phyloP scores from a whole-genome alignment of 2,797 vertebrate species.

The Loris lydekkerianus region DNA sequence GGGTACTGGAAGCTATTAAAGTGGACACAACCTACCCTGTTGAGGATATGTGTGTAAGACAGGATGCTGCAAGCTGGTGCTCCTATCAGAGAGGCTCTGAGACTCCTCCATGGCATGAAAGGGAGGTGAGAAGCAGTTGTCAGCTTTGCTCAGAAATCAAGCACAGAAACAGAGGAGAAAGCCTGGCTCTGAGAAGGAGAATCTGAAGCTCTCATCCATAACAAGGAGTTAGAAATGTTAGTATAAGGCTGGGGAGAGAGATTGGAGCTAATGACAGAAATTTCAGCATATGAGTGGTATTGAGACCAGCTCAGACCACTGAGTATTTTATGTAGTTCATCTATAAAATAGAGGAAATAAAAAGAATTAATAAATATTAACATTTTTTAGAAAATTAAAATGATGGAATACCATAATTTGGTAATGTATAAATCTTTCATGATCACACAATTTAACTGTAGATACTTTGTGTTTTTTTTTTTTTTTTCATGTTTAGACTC shows the following conservation, averaged over 20 bases:
- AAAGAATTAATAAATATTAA: constrained; percentile 15
- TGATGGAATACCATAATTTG: not conserved
- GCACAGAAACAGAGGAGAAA: not conserved
- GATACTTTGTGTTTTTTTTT: not conserved
- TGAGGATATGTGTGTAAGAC: not conserved
- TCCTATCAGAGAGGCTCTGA: not conserved
- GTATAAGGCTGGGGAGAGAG: not conserved
- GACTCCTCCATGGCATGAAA: not conserved
- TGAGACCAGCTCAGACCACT: not conserved
- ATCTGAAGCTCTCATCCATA: not conserved
- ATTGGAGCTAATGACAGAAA: not conserved
- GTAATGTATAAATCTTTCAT: not conserved
- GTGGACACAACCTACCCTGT: not conserved
- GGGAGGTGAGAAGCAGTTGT: not conserved
- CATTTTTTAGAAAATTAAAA: constrained; percentile 13
- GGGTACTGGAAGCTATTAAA: not conserved
- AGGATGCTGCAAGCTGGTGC: not conserved
- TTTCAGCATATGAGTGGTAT: not conserved
- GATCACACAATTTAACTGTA: not conserved
- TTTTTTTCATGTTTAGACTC: constrained; percentile 14
- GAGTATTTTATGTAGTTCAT: not conserved
- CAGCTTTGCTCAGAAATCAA: not conserved
- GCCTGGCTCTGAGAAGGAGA: not conserved
- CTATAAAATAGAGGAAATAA: constrained; percentile 19
- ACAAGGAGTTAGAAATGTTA: not conserved